Conservation (phyloP, 64 coral and sea anemone species). For the Actinia equina region DNA sequence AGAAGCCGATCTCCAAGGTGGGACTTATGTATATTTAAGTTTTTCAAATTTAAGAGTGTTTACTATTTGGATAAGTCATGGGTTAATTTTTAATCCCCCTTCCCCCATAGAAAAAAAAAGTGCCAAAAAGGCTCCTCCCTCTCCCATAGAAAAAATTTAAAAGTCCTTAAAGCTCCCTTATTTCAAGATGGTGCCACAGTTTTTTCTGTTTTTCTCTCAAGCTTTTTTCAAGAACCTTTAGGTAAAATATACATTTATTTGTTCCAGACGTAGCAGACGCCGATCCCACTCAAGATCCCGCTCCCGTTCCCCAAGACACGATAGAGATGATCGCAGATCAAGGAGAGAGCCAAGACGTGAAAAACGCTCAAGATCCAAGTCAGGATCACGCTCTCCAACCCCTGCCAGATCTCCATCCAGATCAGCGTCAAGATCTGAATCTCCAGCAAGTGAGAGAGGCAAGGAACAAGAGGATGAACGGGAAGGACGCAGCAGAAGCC, state of each 20-base stretch:
- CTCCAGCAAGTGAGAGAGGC: constrained; percentile 42
- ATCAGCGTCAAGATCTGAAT: constrained; percentile 56
- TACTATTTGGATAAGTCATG: too few species aligned
- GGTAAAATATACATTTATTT: background rate
- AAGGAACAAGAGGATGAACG: constrained; percentile 65
- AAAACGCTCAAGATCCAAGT: constrained; percentile 22
- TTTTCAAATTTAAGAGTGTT: too few species aligned
- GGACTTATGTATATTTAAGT: background rate
- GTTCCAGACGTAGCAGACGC: constrained; percentile 1
- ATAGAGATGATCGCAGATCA: constrained; percentile 19
- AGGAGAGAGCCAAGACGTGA: constrained; percentile 21
- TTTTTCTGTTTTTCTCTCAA: too few species aligned
- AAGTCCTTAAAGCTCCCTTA: too few species aligned
- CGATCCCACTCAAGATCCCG: constrained; percentile 54
- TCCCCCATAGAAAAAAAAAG: too few species aligned
- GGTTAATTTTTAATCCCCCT: too few species aligned
- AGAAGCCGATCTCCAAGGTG: constrained; percentile 48
- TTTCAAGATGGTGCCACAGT: too few species aligned
- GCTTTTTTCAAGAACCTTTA: background rate
- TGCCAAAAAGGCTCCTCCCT: too few species aligned
- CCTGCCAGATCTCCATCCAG: constrained; percentile 54
- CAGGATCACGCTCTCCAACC: constrained; percentile 57
- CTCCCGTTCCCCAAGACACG: constrained; percentile 53
- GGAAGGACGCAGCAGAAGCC: constrained; percentile 54
- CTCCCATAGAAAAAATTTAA: too few species aligned